Conservation (phyloP, 1,140 invertebrate genomes). For the Orchesella cincta region DNA sequence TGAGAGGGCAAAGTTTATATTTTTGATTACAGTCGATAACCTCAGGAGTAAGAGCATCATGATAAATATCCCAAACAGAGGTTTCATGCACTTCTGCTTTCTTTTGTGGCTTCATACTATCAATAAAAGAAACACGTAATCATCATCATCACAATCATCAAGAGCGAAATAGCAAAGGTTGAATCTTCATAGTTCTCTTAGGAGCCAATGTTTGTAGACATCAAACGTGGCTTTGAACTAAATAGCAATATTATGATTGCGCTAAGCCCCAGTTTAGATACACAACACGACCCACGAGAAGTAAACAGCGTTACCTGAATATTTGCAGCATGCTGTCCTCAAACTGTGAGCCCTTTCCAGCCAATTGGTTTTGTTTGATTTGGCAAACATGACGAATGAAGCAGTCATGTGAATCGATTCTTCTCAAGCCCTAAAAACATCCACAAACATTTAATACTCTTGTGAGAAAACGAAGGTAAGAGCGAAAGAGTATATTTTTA, state of each 20-base stretch:
- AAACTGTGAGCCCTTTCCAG: slow-evolving; percentile 32
- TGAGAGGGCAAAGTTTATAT: slow-evolving; percentile 42
- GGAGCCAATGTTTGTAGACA: too few species aligned
- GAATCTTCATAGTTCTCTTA: too few species aligned
- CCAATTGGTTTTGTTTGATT: slow-evolving; percentile 44
- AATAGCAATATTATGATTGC: too few species aligned
- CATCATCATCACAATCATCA: neutral
- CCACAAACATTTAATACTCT: neutral
- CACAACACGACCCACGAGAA: too few species aligned
- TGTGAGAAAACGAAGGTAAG: neutral
- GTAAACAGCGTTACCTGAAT: slow-evolving; percentile 36
- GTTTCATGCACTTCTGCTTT: neutral
- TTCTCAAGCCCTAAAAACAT: slow-evolving; percentile 36
- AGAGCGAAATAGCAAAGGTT: too few species aligned
- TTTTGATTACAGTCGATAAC: slow-evolving; percentile 41
- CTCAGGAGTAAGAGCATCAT: slow-evolving; percentile 44
- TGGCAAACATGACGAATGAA: slow-evolving; percentile 49
- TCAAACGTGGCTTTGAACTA: too few species aligned
- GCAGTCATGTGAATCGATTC: slow-evolving; percentile 47
- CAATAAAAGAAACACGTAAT: neutral
- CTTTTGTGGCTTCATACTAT: slow-evolving; percentile 34
- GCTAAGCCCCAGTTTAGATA: too few species aligned
- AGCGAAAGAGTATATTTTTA: neutral
- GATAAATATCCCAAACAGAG: slow-evolving; percentile 42
- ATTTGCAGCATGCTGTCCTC: slow-evolving; percentile 41